These are phyloP conservation scores for Harpegnathos saltator DNA, from an alignment of 1,140 invertebrate genomes.

Conservation along the genomic window DNA sequence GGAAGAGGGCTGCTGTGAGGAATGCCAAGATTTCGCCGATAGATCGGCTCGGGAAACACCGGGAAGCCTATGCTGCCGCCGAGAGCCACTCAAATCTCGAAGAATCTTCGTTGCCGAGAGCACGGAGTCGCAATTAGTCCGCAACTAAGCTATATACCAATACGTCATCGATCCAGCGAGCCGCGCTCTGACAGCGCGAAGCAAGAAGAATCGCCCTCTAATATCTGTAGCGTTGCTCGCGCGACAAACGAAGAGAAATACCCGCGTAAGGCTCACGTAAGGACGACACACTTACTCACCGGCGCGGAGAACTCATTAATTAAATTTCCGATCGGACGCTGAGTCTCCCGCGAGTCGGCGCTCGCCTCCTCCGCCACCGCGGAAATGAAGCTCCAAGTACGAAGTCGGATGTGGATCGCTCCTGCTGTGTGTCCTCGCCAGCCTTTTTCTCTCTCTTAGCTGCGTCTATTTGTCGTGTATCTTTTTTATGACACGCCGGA, in stretches of 20 bases:
- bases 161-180: conserved; percentile 48
- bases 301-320: conserved; percentile 27
- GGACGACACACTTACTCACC: neutral
- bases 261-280: neutral
- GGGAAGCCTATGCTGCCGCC: conserved; percentile 26
- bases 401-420: neutral
- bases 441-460: neutral
- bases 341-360: neutral
- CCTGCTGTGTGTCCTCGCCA: too few relatives aligned
- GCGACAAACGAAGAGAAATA: conserved; percentile 23
- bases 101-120: conserved; percentile 22
- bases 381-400: conserved; percentile 5
- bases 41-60: conserved; percentile 47
- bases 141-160: conserved; percentile 19
- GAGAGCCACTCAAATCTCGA: conserved; percentile 39
- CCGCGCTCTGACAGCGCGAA: conserved; percentile 26
- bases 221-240: conserved; percentile 19
- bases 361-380: too few relatives aligned
- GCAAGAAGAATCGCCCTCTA: conserved; percentile 40
- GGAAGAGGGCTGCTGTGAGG: conserved; percentile 23
- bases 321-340: conserved; percentile 23
- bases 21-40: conserved; percentile 58
- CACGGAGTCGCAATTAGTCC: conserved; percentile 53
- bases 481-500: neutral
- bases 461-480: neutral